Evolutionary conservation across 2,888 invertebrate genomes (phyloP).

Genomic region (Tanaodytes sp.): DNA sequence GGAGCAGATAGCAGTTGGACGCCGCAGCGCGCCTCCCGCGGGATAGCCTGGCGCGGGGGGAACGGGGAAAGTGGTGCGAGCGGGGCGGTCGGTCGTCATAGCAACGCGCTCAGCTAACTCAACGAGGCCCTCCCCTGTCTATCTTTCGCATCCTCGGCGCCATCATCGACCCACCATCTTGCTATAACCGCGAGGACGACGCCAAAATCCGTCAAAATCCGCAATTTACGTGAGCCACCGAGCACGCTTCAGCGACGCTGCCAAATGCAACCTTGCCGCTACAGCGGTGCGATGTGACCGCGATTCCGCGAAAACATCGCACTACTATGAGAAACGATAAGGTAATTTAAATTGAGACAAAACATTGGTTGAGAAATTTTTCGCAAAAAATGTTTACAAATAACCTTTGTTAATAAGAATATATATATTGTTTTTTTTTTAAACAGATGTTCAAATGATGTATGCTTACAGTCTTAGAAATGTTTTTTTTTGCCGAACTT

Average conservation of each 20-base stretch:
- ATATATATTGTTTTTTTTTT: too few relatives aligned
- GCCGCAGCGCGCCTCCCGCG: conserved; percentile 41
- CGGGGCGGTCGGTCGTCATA: conserved; percentile 73
- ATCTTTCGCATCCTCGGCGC: conserved; percentile 64
- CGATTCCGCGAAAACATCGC: too few relatives aligned
- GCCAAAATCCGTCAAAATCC: conserved; percentile 50
- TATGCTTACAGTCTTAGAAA: too few relatives aligned
- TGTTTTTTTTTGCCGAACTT: too few relatives aligned
- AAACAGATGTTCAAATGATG: too few relatives aligned
- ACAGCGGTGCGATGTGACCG: not conserved
- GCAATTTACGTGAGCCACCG: conserved; percentile 55
- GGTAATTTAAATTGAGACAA: too few relatives aligned
- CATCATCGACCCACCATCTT: conserved; percentile 74
- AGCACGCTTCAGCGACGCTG: conserved; percentile 41
- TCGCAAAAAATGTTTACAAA: too few relatives aligned
- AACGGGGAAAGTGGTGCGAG: conserved; percentile 64
- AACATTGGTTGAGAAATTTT: too few relatives aligned
- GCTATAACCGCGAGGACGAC: conserved; percentile 58
- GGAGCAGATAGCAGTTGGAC: conserved; percentile 55
- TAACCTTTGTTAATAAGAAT: too few relatives aligned
- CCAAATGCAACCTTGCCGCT: conserved; percentile 22
- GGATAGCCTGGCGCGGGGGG: conserved; percentile 60
- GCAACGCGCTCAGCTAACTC: conserved; percentile 66
- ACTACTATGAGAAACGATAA: too few relatives aligned
- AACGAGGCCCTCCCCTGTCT: conserved; percentile 59